Conservation (phyloP, 2,113 vertebrate species). For the Nothocercus julius region DNA sequence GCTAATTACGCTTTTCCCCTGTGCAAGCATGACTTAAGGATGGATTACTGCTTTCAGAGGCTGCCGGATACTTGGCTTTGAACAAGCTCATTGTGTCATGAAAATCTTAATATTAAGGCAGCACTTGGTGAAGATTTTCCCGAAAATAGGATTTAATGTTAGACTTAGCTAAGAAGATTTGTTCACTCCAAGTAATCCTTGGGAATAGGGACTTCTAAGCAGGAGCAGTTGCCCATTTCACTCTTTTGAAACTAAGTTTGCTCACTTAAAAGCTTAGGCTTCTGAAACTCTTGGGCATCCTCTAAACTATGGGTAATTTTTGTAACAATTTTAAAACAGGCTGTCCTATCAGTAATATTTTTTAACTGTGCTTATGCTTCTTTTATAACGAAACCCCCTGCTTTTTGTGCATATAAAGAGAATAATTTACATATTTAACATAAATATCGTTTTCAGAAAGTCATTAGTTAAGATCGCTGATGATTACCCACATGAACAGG, state of each 20-base stretch:
- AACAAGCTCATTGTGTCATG: background rate
- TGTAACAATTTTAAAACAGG: background rate
- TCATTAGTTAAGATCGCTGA: background rate
- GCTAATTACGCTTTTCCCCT: background rate
- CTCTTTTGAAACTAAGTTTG: background rate
- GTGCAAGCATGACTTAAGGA: background rate
- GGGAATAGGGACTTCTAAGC: background rate
- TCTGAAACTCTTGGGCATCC: background rate
- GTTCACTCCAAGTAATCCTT: background rate
- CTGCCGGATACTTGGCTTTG: background rate
- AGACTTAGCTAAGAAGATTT: background rate
- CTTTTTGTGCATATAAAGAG: background rate
- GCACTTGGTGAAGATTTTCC: background rate
- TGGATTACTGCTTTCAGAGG: background rate
- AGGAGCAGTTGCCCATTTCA: background rate
- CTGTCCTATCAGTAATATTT: background rate
- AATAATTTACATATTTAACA: background rate
- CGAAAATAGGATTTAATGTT: background rate
- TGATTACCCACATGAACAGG: background rate
- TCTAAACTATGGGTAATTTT: background rate
- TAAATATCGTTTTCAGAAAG: background rate
- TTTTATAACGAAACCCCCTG: background rate
- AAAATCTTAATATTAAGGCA: background rate
- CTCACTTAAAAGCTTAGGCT: accelerated
- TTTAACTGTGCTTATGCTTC: background rate